Evolutionary conservation across 1,140 invertebrate species (phyloP).

Genomic region (Archivesica marissinica): DNA sequence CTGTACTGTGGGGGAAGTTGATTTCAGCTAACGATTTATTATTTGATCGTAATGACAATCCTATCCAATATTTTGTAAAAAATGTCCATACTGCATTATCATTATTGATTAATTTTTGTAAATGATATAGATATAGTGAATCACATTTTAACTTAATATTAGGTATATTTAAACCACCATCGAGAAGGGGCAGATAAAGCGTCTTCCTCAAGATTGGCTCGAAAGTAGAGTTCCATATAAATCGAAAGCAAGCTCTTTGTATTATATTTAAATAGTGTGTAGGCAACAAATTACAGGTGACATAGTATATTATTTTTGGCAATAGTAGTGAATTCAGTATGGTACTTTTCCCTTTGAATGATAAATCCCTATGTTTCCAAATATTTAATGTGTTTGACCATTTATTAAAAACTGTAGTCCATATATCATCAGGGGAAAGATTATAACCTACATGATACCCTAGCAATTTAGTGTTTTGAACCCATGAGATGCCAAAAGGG

Average conservation of each 20-base stretch:
- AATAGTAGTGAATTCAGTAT: constrained; percentile 61
- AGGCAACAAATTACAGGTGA: constrained; percentile 47
- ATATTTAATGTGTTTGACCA: constrained; percentile 46
- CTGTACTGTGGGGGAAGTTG: no score
- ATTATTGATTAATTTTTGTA: background rate
- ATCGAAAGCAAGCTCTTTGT: constrained; percentile 44
- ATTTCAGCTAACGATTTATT: no score
- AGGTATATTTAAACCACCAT: constrained; percentile 56
- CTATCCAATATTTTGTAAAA: constrained; percentile 11
- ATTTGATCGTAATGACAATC: background rate
- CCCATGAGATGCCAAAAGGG: constrained; percentile 65
- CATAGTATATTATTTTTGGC: constrained; percentile 63
- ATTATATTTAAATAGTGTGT: constrained; percentile 53
- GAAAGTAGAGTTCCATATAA: constrained; percentile 56
- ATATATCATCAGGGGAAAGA: constrained; percentile 56
- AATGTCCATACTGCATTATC: background rate
- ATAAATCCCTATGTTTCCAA: constrained; percentile 22
- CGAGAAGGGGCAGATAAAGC: background rate
- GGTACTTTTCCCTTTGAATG: constrained; percentile 54
- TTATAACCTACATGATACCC: constrained; percentile 57
- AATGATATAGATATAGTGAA: background rate
- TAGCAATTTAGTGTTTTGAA: constrained; percentile 58
- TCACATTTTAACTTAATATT: constrained; percentile 30
- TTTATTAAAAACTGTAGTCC: constrained; percentile 57
- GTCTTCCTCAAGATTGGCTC: constrained; percentile 50